Conservation (phyloP, 2,888 invertebrate species). For the Mayetiola destructor region DNA sequence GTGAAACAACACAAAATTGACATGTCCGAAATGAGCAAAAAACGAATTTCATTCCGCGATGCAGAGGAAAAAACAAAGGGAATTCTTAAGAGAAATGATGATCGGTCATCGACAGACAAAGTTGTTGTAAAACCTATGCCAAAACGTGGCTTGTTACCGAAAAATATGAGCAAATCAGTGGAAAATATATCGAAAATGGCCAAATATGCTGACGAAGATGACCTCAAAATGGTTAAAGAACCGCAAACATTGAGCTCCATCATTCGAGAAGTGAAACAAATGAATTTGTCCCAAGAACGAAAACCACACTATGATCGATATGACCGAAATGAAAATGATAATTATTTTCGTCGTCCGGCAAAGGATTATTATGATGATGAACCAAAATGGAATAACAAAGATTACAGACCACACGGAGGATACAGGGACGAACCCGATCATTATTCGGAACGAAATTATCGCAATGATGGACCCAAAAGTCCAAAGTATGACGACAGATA, state of each 20-base stretch:
- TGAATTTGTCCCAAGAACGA: neutral
- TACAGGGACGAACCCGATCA: neutral
- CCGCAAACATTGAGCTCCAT: neutral
- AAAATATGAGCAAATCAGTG: constrained; percentile 17
- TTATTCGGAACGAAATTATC: neutral
- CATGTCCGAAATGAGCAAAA: neutral
- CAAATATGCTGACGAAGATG: constrained; percentile 16
- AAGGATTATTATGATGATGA: neutral
- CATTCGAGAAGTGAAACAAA: neutral
- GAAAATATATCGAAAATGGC: constrained; percentile 17
- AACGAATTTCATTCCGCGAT: constrained; percentile 3
- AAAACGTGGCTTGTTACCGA: constrained; percentile 7
- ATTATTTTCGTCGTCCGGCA: too few species aligned
- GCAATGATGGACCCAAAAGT: neutral
- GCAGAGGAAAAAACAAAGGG: neutral
- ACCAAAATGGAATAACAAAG: neutral
- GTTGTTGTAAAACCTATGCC: constrained; percentile 11
- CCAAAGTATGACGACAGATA: neutral
- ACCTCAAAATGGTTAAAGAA: neutral
- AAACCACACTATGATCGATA: too few species aligned
- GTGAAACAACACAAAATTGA: neutral
- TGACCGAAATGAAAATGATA: too few species aligned
- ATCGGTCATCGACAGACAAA: constrained; percentile 1
- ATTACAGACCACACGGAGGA: neutral
- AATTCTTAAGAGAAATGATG: constrained; percentile 1